A percentile compares a stretch with the other conserved stretches of the same genome.
Evolutionary conservation across 2,888 invertebrate genomes (phyloP).

Genomic region (Odontomyia ornata): DNA sequence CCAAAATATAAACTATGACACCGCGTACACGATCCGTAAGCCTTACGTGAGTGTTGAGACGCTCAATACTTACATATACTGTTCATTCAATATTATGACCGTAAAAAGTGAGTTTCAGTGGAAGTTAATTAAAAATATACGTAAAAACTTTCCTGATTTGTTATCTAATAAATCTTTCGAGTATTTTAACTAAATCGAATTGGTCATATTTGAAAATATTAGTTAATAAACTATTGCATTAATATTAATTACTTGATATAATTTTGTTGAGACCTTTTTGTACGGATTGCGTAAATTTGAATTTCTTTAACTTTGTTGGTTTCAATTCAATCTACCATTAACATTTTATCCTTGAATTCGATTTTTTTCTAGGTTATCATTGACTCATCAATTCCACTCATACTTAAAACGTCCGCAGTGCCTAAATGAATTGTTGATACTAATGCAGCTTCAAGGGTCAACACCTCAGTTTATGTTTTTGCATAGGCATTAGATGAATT

Average conservation of each 20-base stretch:
- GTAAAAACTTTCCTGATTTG: slow-evolving; percentile 12
- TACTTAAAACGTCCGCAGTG: slow-evolving; percentile 55
- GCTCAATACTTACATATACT: slow-evolving; percentile 6
- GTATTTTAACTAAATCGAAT: neutral
- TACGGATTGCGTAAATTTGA: neutral
- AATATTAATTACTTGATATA: neutral
- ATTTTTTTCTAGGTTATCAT: slow-evolving; percentile 56
- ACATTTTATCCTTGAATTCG: slow-evolving; percentile 42
- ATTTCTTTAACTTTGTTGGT: neutral
- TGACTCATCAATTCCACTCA: slow-evolving; percentile 67
- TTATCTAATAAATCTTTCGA: slow-evolving; percentile 13
- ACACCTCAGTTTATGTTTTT: slow-evolving; percentile 57
- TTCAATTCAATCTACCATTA: neutral
- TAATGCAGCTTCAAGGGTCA: slow-evolving; percentile 15
- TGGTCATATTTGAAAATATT: no score
- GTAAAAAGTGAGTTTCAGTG: no score
- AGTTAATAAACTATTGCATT: neutral
- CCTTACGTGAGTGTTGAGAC: slow-evolving; percentile 11
- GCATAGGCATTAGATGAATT: slow-evolving; percentile 59
- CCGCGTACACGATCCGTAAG: no score
- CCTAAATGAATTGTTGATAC: slow-evolving; percentile 58
- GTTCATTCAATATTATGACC: slow-evolving; percentile 18
- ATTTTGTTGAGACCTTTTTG: neutral
- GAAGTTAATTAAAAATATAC: neutral
- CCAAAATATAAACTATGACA: no score